Base-by-base conservation (phyloP, 2,888 invertebrate species). In the Archaeoteleia sp. region DNA sequence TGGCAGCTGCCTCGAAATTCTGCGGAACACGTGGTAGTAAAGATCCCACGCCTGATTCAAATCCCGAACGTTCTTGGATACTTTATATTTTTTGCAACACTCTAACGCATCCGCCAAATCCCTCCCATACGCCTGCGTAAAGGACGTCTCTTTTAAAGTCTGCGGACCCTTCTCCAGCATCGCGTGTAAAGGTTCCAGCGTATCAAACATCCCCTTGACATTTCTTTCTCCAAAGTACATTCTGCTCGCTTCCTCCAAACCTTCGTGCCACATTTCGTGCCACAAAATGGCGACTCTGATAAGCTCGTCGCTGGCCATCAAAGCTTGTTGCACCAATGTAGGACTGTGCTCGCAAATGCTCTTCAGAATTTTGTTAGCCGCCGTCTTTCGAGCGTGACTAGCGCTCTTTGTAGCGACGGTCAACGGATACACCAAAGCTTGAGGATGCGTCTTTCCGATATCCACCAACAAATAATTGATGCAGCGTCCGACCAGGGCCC, bases 211-310 rank as follows among this genome's bases (percentile, higher is more conserved):
- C 4, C 96, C 98, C 66, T 94, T 93, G 0, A 97, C 94, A 82
- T 99, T 97, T 62, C 93, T 90, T 84, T 99, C 99, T 1, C 97
- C 97, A 85, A 98, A 99, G 85, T 97, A 99, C 6, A 98, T 87
- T 70, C 91, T 86, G 2, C 95, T 95, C 0, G 98, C 98, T 83
- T 98, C 98, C 78, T 95, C 95, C 12, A 99, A 86, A 0, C 97
- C 98, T 84, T 99, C 99, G 82, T 98, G 97, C 99, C 99, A 99
- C 79, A 97, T 92, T 84, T 99, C 99, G 81, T 99, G 98, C 99
- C 99, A 99, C 10, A 99, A 87, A 72, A 99, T 99, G 1, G 99
- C 98, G 0, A 98, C 97, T 51, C 98, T 88, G 60, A 99, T 98
- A 42, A 99, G 87, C 85, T 99, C 99, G 78, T 98, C 98, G 35